Conservation (phyloP, 2,888 invertebrate species). For the Blomia tropicalis region DNA sequence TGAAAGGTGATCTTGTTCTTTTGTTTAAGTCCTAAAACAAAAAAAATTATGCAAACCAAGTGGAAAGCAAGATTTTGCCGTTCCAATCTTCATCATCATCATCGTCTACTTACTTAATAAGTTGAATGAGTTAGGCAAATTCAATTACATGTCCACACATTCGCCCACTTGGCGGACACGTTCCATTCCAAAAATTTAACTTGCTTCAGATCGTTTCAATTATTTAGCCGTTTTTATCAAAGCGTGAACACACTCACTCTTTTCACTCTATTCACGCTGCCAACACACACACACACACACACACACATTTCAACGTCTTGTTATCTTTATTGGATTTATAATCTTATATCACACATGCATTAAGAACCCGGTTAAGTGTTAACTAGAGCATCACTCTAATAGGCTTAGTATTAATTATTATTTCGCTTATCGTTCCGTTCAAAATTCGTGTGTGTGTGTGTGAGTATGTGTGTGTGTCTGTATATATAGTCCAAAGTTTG, state of each 20-base stretch:
- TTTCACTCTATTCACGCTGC: too few species aligned
- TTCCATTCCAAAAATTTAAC: too few species aligned
- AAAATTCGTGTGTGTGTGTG: too few species aligned
- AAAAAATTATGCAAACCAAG: too few species aligned
- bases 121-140: not conserved
- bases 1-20: too few species aligned
- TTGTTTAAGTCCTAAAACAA: too few species aligned
- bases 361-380: not conserved
- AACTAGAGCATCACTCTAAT: conserved; percentile 13
- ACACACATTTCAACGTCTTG: too few species aligned
- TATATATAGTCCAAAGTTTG: conserved; percentile 3
- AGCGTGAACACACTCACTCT: too few species aligned
- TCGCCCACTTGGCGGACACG: too few species aligned
- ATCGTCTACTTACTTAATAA: not conserved
- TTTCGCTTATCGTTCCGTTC: conserved; percentile 1
- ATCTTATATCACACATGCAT: not conserved
- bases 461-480: too few species aligned
- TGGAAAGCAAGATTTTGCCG: too few species aligned
- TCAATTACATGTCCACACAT: not conserved
- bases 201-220: not conserved
- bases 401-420: conserved; percentile 13
- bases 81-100: not conserved
- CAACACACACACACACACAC: too few species aligned
- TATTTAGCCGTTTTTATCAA: not conserved
- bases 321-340: conserved; percentile 3